A percentile compares a stretch with the other conserved stretches of the same genome.
phyloP scores from a whole-genome alignment of 92 coral and sea anemone species.

The Muricea muricata region DNA sequence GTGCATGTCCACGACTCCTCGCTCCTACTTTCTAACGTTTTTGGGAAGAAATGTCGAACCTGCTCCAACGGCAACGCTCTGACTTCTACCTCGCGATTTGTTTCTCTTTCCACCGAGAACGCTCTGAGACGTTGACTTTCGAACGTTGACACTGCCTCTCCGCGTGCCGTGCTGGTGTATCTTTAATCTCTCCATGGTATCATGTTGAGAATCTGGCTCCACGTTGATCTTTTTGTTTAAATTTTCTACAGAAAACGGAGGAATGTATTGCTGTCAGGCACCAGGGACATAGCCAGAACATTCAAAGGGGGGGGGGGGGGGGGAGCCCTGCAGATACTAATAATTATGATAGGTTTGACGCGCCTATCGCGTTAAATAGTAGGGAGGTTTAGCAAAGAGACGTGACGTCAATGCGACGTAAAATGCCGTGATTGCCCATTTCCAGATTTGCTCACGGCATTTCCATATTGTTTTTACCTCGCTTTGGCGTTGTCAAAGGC shows the following conservation, averaged over 20 bases:
- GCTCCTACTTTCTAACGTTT: not conserved
- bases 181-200: not conserved
- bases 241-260: not conserved
- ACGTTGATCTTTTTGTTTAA: constrained; percentile 20
- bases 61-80: not conserved
- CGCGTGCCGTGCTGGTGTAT: not conserved
- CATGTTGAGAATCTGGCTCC: not conserved
- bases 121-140: not conserved
- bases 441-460: no score
- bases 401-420: no score
- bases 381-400: no score
- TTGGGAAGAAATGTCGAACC: constrained; percentile 10
- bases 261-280: not conserved
- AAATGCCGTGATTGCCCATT: no score
- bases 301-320: not conserved
- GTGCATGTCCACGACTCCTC: no score
- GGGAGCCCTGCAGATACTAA: no score
- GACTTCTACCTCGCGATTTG: not conserved
- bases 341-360: no score
- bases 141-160: not conserved
- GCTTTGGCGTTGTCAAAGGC: no score
- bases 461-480: no score
- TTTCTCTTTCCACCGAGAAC: not conserved
- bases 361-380: no score
- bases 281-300: not conserved